Evolutionary conservation across 2,888 invertebrate species (phyloP).

Genomic region (Entomobrya multifasciata): DNA sequence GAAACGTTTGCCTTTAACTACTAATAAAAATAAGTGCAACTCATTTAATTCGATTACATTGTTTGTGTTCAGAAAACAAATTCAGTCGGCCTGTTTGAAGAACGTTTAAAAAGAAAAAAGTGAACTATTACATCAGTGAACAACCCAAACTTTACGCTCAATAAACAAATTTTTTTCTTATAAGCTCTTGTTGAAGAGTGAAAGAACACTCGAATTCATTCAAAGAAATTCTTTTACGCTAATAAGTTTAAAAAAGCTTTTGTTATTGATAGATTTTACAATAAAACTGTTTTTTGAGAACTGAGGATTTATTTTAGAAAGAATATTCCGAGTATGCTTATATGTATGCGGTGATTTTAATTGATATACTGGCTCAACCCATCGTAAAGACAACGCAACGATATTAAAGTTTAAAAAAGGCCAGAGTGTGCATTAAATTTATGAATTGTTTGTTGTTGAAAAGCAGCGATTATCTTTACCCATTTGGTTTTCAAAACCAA

Average conservation of each 20-base stretch:
- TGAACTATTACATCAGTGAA: slow-evolving; percentile 4
- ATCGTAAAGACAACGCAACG: not conserved
- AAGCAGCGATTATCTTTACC: too few relatives aligned
- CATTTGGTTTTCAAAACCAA: too few relatives aligned
- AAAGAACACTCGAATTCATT: slow-evolving; percentile 9
- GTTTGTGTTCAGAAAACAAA: slow-evolving; percentile 54
- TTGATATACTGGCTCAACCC: not conserved
- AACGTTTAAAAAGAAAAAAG: not conserved
- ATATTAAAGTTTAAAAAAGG: slow-evolving; percentile 26
- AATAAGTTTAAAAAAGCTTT: too few relatives aligned
- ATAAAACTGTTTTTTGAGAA: too few relatives aligned
- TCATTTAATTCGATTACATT: slow-evolving; percentile 40
- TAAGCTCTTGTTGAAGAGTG: too few relatives aligned
- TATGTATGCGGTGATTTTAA: slow-evolving; percentile 30
- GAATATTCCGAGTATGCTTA: too few relatives aligned
- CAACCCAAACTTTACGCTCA: too few relatives aligned
- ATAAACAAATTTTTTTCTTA: too few relatives aligned
- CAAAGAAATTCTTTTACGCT: too few relatives aligned
- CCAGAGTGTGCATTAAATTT: slow-evolving; percentile 34
- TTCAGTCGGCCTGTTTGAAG: slow-evolving; percentile 51
- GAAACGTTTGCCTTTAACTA: slow-evolving; percentile 48
- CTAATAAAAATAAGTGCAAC: slow-evolving; percentile 38
- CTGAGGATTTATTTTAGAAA: too few relatives aligned
- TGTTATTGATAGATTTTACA: too few relatives aligned
- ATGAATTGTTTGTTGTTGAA: too few relatives aligned